phyloP scores from a whole-genome alignment of 2,888 invertebrate species.

The Sesamia inferens region DNA sequence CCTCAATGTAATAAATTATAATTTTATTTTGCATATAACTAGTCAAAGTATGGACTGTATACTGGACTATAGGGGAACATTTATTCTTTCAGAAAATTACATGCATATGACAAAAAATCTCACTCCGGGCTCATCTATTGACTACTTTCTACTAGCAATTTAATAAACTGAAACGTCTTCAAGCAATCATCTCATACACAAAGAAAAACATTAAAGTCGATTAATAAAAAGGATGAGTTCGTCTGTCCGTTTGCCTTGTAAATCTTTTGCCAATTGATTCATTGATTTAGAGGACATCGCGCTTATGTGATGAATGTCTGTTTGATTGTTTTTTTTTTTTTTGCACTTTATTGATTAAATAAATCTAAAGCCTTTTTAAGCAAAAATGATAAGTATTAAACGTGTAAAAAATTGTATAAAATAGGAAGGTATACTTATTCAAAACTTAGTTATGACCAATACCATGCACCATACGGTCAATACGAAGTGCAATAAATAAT shows the following conservation, averaged over 20 bases:
- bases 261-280: slow-evolving; percentile 36
- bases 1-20: not conserved
- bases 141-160: slow-evolving; percentile 7
- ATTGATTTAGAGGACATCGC: slow-evolving; percentile 35
- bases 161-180: slow-evolving; percentile 11
- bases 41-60: not conserved
- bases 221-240: slow-evolving; percentile 24
- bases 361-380: not conserved
- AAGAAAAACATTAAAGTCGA: slow-evolving; percentile 16
- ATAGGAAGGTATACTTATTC: not conserved
- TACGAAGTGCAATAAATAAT: slow-evolving; percentile 17
- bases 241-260: slow-evolving; percentile 19
- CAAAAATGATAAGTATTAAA: slow-evolving; percentile 1
- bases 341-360: slow-evolving; percentile 1
- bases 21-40: not conserved
- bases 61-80: not conserved
- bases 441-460: slow-evolving; percentile 5
- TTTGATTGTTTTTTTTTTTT: not conserved
- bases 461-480: slow-evolving; percentile 9
- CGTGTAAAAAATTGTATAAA: not conserved
- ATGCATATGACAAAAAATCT: not conserved
- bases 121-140: not conserved
- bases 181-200: slow-evolving; percentile 4
- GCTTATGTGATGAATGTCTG: slow-evolving; percentile 10
- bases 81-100: not conserved